Evolutionary conservation across 2,888 invertebrate species (phyloP), one percentile per base, ranked within the genome.

Genomic region (Gibbula magus): DNA sequence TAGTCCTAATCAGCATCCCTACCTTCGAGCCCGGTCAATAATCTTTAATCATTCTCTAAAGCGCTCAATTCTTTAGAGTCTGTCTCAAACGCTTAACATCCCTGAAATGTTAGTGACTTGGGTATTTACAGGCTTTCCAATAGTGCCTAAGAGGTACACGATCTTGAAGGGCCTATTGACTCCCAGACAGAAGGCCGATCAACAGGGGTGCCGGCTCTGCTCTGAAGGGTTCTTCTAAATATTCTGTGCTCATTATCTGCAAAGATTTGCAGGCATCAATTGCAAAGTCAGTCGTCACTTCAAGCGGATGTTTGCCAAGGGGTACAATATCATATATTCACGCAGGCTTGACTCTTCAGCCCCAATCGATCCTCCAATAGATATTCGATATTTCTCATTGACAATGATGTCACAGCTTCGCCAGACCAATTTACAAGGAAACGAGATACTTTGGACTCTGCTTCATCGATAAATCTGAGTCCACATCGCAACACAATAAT

Each of bases 1-100:
- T 20, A 35, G 39, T 70, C 70, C 35, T 35, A 70, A 70, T 70
- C 70, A 35, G 13, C 32, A 32, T 70, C 70, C 32, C 35, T 70
- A 70, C 70, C 70, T 70, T 70, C 35, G 39, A 70, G 35, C 25
- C 39, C 35, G 70, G 70, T 70, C 70, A 70, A 70, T 70, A 70
- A 70, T 70, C 70, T 70, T 70, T 70, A 70, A 70, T 70, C 70
- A 70, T 70, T 70, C 70, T 70, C 70, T 35, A 70, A 70, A 39
- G 70, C 32, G 29, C 32, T 70, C 35, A 70, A 70, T 70, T 70
- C 70, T 70, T 70, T 70, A 70, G 70, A 70, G 32, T 70, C 70
- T 32, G 70, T 35, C n/a, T 70, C 20, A 20, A 70, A 32, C 70
- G 70, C 18, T 70, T 70, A 70, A 70, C 70, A 20, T 13, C 35